Evolutionary conservation across 2,113 vertebrate species (phyloP).

Genomic region (Mustela lutreola): DNA sequence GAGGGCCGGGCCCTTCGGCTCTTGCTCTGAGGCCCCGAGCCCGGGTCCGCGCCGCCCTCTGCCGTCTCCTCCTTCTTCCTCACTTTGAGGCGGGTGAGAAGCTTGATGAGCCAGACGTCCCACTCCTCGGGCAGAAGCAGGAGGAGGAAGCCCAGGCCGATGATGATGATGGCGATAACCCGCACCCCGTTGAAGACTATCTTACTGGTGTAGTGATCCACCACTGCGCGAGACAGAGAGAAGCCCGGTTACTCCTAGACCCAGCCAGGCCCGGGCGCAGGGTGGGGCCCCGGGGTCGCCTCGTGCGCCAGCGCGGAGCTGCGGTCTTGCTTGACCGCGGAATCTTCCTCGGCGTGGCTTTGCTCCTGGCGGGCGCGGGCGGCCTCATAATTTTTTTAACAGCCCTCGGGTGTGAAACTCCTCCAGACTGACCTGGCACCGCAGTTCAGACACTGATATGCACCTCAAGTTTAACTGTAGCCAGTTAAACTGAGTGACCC

Average conservation of each 20-base stretch:
- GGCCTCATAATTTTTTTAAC: no score
- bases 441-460: background rate
- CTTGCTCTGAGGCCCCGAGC: slow-evolving; percentile 91
- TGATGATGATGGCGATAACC: slow-evolving; percentile 96
- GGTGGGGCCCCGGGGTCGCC: no score
- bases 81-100: slow-evolving; percentile 93
- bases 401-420: background rate
- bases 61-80: slow-evolving; percentile 93
- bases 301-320: rapidly evolving
- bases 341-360: background rate
- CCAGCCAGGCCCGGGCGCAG: rapidly evolving
- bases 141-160: slow-evolving; percentile 97
- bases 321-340: background rate
- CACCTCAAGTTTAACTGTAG: background rate
- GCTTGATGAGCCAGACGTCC: slow-evolving; percentile 95
- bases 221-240: slow-evolving; percentile 89
- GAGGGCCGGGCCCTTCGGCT: slow-evolving; percentile 91
- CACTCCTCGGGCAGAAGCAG: slow-evolving; percentile 97
- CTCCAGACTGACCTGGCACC: background rate
- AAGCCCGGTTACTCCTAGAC: background rate
- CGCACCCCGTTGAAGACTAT: slow-evolving; percentile 97
- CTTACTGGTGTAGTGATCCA: slow-evolving; percentile 95
- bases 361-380: background rate
- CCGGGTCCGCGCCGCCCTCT: slow-evolving; percentile 88
- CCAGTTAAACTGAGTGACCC: no score